Conservation (phyloP, 2,888 invertebrate genomes). For the Gastracanthus pulcherrimus region DNA sequence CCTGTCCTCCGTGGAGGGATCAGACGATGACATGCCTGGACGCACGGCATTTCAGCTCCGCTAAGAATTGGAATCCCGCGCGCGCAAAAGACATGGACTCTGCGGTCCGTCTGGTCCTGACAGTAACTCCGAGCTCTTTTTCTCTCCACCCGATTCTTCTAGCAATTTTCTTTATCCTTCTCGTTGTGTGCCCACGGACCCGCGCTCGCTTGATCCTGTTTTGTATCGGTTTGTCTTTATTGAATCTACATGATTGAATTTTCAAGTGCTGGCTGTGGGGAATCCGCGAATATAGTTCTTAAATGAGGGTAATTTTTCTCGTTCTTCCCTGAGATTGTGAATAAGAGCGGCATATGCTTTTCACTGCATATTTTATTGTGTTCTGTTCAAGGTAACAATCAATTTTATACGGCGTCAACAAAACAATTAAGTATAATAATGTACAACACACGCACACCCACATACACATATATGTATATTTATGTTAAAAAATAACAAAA, state of each 20-base stretch:
- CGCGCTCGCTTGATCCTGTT: neutral
- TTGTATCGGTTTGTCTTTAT: neutral
- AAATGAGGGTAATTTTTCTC: neutral
- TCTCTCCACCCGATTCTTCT: neutral
- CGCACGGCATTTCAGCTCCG: neutral
- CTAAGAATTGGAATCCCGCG: slow-evolving; percentile 9
- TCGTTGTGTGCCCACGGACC: neutral
- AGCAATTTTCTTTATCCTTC: slow-evolving; percentile 16
- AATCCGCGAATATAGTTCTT: neutral
- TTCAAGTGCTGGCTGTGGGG: neutral
- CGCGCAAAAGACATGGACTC: slow-evolving; percentile 12
- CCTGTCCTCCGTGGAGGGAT: neutral
- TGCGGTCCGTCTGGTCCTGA: slow-evolving; percentile 16
- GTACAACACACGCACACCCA: too few relatives aligned
- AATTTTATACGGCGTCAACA: too few relatives aligned
- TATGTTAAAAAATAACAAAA: too few relatives aligned
- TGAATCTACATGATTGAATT: slow-evolving; percentile 12
- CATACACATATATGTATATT: too few relatives aligned
- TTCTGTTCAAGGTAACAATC: too few relatives aligned
- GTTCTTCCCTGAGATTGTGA: too few relatives aligned
- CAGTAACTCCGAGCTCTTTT: slow-evolving; percentile 12
- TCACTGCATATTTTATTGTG: too few relatives aligned
- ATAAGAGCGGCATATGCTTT: too few relatives aligned
- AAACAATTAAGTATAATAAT: too few relatives aligned
- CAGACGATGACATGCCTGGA: neutral